Percentiles rank a stretch among this genome's conserved stretches.
phyloP scores from a whole-genome alignment of 2,797 vertebrate species.

The Sebastes jordani region DNA sequence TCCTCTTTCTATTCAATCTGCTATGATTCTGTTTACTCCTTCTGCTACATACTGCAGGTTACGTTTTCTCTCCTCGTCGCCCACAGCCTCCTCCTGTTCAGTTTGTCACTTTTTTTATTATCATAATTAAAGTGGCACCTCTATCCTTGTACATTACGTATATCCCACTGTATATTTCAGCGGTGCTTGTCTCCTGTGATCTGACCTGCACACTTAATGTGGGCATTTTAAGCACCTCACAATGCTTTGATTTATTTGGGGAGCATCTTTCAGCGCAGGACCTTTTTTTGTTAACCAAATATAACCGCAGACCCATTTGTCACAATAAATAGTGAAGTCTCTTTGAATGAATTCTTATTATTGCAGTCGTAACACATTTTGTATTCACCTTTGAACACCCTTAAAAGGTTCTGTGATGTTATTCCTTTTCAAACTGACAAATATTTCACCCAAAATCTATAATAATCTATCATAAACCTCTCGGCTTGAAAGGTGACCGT shows the following conservation, averaged over 20 bases:
- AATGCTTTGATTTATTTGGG: not conserved
- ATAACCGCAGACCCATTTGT: not conserved
- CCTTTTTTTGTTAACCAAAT: not conserved
- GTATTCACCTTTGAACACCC: not conserved
- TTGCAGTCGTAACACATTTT: not conserved
- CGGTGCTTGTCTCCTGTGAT: not conserved
- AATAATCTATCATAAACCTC: not conserved
- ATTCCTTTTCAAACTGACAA: not conserved
- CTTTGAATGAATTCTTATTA: not conserved
- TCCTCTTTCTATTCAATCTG: not conserved
- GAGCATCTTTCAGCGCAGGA: not conserved
- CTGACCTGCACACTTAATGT: not conserved
- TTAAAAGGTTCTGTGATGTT: not conserved
- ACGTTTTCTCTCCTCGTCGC: not conserved
- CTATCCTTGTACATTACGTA: constrained; percentile 19
- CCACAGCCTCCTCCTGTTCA: not conserved
- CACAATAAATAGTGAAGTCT: not conserved
- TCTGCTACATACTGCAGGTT: not conserved
- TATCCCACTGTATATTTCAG: constrained; percentile 4
- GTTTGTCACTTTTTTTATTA: not conserved
- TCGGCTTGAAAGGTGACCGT: not conserved
- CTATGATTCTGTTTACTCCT: not conserved
- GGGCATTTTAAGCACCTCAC: not conserved
- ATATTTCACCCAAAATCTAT: not conserved
- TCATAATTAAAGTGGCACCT: constrained; percentile 6